Base-by-base conservation (phyloP, 1,140 invertebrate genomes). In the Caerostris darwini region DNA sequence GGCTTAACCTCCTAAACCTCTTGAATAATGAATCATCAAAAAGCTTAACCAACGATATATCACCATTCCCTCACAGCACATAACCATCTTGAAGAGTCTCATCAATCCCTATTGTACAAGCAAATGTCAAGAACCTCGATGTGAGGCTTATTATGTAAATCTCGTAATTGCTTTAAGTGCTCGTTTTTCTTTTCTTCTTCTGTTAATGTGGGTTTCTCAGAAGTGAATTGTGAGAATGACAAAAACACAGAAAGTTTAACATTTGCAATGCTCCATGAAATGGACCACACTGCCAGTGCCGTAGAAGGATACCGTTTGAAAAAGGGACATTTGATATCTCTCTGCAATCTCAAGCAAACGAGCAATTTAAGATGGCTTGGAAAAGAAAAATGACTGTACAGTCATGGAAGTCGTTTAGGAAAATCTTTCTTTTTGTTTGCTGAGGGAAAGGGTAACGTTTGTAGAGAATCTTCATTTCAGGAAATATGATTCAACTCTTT, bases 291-390 rank as follows among this genome's bases (percentile, higher is more conserved):
- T 7, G 71, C 71, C 10, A 3, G 71, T 50, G 10, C 71, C 7
- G 34, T 14, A 50, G 34, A 53, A 77, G 34, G 19, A 12, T 77
- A 53, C 71, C 8, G 53, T 50, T 77, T 50, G 71, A 77, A 34
- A 77, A 12, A 77, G 71, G 34, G 34, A 77, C 71, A 77, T 77
- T 12, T 77, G 71, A 77, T 77, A 77, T 77, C 50, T 19, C 10
- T 3, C 10, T 12, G 3, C 10, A 34, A 53, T 53, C 71, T 53
- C 10, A 5, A 77, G 50, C 19, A 77, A 34, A 77, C 34, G 71
- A 77, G 71, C 71, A 34, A 77, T 77, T 77, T 77, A 53, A 14
- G 71, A 77, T 34, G 34, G 53, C 53, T 12, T 77, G 12, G 53
- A 77, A 12, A 50, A 77, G 50, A 2, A 50, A 50, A 77, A 50